Conservation (phyloP, 2,797 vertebrate genomes). For the Carapus acus region DNA sequence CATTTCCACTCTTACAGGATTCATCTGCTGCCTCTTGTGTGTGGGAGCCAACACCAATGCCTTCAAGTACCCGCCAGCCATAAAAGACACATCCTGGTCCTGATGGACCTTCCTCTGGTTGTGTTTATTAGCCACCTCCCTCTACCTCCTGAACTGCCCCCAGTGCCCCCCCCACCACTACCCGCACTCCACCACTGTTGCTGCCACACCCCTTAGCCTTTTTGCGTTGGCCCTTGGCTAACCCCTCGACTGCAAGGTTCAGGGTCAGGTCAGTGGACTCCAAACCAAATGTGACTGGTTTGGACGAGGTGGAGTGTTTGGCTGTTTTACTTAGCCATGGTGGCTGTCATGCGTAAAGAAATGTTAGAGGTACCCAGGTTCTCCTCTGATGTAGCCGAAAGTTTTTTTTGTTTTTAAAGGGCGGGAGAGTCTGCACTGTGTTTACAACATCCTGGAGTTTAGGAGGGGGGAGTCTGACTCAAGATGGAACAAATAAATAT, state of each 20-base stretch:
- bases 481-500: too few species aligned
- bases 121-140: slow-evolving; percentile 68
- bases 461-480: too few species aligned
- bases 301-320: too few species aligned
- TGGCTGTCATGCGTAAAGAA: too few species aligned
- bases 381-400: slow-evolving; percentile 61
- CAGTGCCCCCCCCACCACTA: slow-evolving; percentile 17
- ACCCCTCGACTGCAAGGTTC: slow-evolving; percentile 68
- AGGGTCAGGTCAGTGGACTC: slow-evolving; percentile 70
- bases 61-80: slow-evolving; percentile 71
- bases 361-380: slow-evolving; percentile 57
- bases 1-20: slow-evolving; percentile 70
- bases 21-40: slow-evolving; percentile 68
- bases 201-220: slow-evolving; percentile 58
- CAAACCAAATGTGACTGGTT: slow-evolving; percentile 61
- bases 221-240: slow-evolving; percentile 67
- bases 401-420: slow-evolving; percentile 58
- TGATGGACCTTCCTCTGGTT: slow-evolving; percentile 73
- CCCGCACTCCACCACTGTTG: slow-evolving; percentile 60
- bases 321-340: too few species aligned
- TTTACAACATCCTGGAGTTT: slow-evolving; percentile 67
- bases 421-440: slow-evolving; percentile 57
- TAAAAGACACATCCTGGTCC: slow-evolving; percentile 79
- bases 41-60: slow-evolving; percentile 64
- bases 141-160: slow-evolving; percentile 13